Evolutionary conservation across 2,888 invertebrate genomes (phyloP), one percentile per base, ranked within the genome.

Genomic region (Eudemis profundana): DNA sequence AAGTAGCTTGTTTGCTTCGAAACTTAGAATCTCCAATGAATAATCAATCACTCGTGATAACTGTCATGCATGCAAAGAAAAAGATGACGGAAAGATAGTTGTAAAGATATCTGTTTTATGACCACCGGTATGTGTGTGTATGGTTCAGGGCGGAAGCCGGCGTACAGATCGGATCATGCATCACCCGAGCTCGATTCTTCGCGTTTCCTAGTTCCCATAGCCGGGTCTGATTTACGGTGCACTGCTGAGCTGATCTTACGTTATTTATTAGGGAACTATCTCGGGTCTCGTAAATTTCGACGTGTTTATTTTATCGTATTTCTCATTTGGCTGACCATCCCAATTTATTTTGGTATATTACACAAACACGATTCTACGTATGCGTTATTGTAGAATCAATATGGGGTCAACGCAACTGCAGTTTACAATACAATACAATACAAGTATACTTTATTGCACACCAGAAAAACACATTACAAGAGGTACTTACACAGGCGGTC

Each of bases 151-250:
- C 38, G 29, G 27, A 50, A 40, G 49, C 27, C 2, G 27, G 12
- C 17, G 27, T 47, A 42, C 14, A 36, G 19, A 36, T 36, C 36
- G 7, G 19, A 19, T 40, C 38, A 40, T 62, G 27, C 33, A 38
- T 27, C 61, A 51, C 19, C 23, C 14, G 29, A 21, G 27, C 40
- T 49, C 40, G 21, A 40, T 54, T 40, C 38, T 53, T 23, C 23
- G 47, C 33, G 19, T 53, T 38, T 62, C 54, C 47, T 19, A 21
- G 56, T 63, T 63, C 56, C 42, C 63, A 63, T 47, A 33, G 47
- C 15, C 12, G 54, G n/a, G 21, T 36, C 61, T 23, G 46, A 49
- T 63, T 63, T 63, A 63, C 29, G 53, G 23, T 38, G 33, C 15
- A 17, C 50, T 23, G 23, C 15, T 40, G 40, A 2, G 8, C 17